Conservation (phyloP, 2,113 vertebrate genomes). For the Spea bombifrons region DNA sequence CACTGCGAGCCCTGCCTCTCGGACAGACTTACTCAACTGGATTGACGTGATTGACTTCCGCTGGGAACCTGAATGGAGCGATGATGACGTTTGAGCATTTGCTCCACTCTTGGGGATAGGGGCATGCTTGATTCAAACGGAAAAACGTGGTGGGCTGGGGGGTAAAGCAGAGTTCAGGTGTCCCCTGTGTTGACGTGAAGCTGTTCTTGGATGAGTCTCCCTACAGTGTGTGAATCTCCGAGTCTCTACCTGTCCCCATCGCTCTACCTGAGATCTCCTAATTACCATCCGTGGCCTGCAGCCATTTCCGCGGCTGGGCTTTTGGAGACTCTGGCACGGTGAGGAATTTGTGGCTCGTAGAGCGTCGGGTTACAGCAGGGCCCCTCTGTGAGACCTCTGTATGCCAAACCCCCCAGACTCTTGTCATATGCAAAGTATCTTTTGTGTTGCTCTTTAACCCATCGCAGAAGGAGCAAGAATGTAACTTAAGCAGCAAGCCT, state of each 20-base stretch:
- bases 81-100: too few relatives aligned
- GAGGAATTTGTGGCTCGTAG: conserved; percentile 6
- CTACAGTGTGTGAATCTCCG: neutral
- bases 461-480: neutral
- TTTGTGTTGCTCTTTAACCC: neutral
- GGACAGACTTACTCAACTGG: too few relatives aligned
- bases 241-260: conserved; percentile 7
- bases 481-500: too few relatives aligned
- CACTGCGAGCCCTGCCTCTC: too few relatives aligned
- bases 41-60: too few relatives aligned
- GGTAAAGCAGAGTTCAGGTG: conserved; percentile 20
- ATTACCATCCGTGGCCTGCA: neutral
- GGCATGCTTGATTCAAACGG: too few relatives aligned
- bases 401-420: neutral
- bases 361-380: conserved; percentile 12
- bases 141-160: too few relatives aligned
- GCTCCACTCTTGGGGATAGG: too few relatives aligned
- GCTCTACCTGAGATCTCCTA: neutral
- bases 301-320: conserved; percentile 4
- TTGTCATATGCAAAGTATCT: neutral
- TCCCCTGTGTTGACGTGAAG: neutral
- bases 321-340: conserved; percentile 1
- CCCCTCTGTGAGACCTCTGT: neutral
- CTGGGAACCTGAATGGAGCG: too few relatives aligned
- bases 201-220: neutral